Base-by-base conservation (phyloP, 1,140 invertebrate species). In the Aphidius ervi region DNA sequence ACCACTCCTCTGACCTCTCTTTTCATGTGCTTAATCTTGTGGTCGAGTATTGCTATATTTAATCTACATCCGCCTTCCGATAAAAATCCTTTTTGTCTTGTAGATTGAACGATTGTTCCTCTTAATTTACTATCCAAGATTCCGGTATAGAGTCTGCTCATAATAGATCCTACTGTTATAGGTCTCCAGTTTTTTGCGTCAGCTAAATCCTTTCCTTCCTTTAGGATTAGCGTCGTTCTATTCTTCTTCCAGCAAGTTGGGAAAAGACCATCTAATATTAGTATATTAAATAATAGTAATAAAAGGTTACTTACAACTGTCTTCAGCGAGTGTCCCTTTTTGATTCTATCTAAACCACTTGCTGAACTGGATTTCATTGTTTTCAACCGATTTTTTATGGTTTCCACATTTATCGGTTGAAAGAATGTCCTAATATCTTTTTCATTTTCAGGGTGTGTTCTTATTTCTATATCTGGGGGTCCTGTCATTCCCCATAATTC, bases 191-290 rank as follows among this genome's bases (percentile, higher is more conserved):
- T 68, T 6, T 45, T 62, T 0, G 58, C 48, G 5, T 65, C 37
- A 1, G 7, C 10, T 0, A 39, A 37, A 41, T 72, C 67, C 37
- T 62, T 67, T 0, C 65, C 65, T 64, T 3, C 62, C 47, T 73
- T 70, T 7, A 65, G 68, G 6, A 75, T 65, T 10, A 75, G 61
- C 0, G 67, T 68, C 0, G 68, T 72, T 5, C 65, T 58, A 47
- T 74, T 70, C 16, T 42, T 53, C 42, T 50, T 65, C 69, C 68
- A 73, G 4, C 9, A 52, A 1, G 41, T 43, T 16, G 71, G 69
- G 10, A 59, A 56, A 6, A 56, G 5, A 0, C 56, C 59, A n/a
- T 52, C 46, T 1, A 64, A 4, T n/a, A 66, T 54, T n/a, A 65
- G 4, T 0, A 64, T 43, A 46, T 61, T 65, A 48, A 50, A 66